Evolutionary conservation across 2,113 vertebrate genomes (phyloP).

Genomic region (Oenanthe melanoleuca): DNA sequence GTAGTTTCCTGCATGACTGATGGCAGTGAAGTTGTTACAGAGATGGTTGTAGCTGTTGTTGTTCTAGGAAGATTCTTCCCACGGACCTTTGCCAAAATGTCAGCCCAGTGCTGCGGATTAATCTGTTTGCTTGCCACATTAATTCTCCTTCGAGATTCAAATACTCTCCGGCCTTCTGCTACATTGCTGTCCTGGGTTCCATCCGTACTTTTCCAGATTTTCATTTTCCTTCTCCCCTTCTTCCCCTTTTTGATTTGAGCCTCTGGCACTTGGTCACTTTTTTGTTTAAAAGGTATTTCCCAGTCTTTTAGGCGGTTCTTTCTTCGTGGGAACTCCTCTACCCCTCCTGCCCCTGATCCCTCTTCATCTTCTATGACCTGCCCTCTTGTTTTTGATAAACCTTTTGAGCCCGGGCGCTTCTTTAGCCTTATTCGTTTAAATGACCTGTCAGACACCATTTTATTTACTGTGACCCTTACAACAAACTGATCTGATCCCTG

Average conservation of each 20-base stretch:
- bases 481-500: constrained; percentile 80
- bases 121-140: constrained; percentile 85
- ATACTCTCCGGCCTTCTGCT: constrained; percentile 74
- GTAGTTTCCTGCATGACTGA: neutral
- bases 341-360: constrained; percentile 75
- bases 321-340: constrained; percentile 8
- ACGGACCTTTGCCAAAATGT: constrained; percentile 89
- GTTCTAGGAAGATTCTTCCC: constrained; percentile 72
- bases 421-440: constrained; percentile 69
- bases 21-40: neutral
- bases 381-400: constrained; percentile 66
- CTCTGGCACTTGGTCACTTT: neutral
- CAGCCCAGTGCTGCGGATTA: constrained; percentile 87
- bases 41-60: constrained; percentile 15
- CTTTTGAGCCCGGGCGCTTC: constrained; percentile 75
- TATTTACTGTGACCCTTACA: constrained; percentile 75
- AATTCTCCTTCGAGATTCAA: constrained; percentile 79
- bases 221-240: constrained; percentile 70
- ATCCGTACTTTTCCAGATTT: constrained; percentile 65
- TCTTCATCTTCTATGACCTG: constrained; percentile 69
- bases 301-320: constrained; percentile 30
- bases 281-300: constrained; percentile 38
- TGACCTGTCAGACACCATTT: constrained; percentile 61
- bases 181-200: constrained; percentile 51
- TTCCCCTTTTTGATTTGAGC: constrained; percentile 37